These are phyloP conservation scores for Ditylenchus dipsaci DNA, from an alignment of 1,140 invertebrate species.

Conservation along the genomic window DNA sequence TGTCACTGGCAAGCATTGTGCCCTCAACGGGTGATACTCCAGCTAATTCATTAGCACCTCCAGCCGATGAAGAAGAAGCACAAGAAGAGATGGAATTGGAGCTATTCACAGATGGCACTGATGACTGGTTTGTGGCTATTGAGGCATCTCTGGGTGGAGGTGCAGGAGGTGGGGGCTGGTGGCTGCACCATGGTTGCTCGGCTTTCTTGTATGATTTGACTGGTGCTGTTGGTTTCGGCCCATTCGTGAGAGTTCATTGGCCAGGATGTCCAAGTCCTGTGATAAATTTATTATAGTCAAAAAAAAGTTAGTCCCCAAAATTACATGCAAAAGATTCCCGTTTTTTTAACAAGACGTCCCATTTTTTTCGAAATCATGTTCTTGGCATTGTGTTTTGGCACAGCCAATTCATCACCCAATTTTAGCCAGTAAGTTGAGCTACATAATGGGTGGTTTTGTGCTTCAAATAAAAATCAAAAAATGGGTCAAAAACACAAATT, in stretches of 20 bases:
- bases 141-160: conserved; percentile 65
- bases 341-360: too few relatives aligned
- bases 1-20: conserved; percentile 86
- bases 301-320: too few relatives aligned
- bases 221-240: conserved; percentile 22
- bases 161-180: conserved; percentile 76
- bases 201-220: conserved; percentile 55
- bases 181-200: conserved; percentile 58
- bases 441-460: too few relatives aligned
- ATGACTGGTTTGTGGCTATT: conserved; percentile 55
- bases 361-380: too few relatives aligned
- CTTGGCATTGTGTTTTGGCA: too few relatives aligned
- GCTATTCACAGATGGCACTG: conserved; percentile 17
- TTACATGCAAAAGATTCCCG: too few relatives aligned
- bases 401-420: too few relatives aligned
- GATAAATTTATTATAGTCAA: background rate
- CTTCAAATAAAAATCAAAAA: too few relatives aligned
- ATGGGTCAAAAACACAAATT: too few relatives aligned
- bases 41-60: background rate
- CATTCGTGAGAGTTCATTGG: conserved; percentile 50
- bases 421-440: too few relatives aligned
- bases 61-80: conserved; percentile 14
- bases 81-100: conserved; percentile 13
- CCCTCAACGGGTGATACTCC: conserved; percentile 66
- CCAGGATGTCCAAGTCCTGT: conserved; percentile 52